A percentile compares a stretch with the other conserved stretches of the same genome.
Evolutionary conservation across 2,888 invertebrate genomes (phyloP).

Genomic region (Euzophera pinguis): DNA sequence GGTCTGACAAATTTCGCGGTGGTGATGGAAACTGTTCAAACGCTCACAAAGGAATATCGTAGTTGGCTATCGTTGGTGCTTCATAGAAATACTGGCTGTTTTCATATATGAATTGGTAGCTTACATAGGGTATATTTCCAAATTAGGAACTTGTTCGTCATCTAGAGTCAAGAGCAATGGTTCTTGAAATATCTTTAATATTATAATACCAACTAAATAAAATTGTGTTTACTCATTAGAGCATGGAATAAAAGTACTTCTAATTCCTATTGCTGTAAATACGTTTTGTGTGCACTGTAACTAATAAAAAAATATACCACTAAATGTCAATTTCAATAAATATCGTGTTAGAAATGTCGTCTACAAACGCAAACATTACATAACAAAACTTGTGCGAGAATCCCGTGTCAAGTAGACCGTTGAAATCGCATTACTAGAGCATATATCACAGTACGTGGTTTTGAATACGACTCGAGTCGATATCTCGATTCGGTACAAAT

Average conservation of each 20-base stretch:
- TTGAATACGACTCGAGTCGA: slow-evolving; percentile 26
- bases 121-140: no score
- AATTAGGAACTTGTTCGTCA: no score
- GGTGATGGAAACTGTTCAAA: slow-evolving; percentile 2
- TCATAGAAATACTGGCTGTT: background rate
- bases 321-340: background rate
- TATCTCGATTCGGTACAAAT: slow-evolving; percentile 30
- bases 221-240: no score
- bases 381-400: slow-evolving; percentile 17
- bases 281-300: no score
- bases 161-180: no score
- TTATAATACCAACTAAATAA: no score
- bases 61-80: background rate
- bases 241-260: no score
- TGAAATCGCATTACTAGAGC: slow-evolving; percentile 30
- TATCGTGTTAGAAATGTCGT: background rate
- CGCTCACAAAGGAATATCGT: slow-evolving; percentile 5
- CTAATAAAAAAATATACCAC: no score
- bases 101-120: background rate
- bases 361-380: background rate
- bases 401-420: slow-evolving; percentile 27
- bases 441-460: slow-evolving; percentile 32
- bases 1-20: slow-evolving; percentile 3
- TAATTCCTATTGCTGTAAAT: no score
- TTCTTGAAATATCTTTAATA: no score